Evolutionary conservation across 2,888 invertebrate species (phyloP), one percentile per base, ranked within the genome.

Genomic region (Ophion obscuratus): DNA sequence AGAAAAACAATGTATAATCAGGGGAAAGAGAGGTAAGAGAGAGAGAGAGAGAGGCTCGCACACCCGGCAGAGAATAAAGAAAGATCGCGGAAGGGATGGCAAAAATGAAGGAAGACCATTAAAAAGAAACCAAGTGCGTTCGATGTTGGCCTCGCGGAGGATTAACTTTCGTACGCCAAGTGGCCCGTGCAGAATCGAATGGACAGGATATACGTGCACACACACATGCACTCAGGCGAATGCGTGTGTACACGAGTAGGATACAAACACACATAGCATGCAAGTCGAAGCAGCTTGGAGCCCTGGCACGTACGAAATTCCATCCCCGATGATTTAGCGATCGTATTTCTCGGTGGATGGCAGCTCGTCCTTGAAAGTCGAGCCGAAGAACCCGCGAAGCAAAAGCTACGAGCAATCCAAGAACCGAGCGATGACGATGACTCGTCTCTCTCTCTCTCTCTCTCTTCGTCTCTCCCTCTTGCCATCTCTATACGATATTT

Each of bases 321-420:
- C 87, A 88, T 88, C 88, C 85, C 84, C 84, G 89, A 87, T 87
- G 88, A 87, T 88, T 90, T 87, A 89, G 89, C 89, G 90, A 88
- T 87, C 88, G 88, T 89, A 89, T 90, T 90, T 90, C 89, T 90
- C 88, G 82, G 84, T 71, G 79, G 68, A 79, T 79, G 82, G 82
- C 75, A 85, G 80, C 62, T 53, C 88, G 92, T 87, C 91, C 92
- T 92, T 92, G 92, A 90, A 88, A 89, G 81, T 83, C 84, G 89
- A 89, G 89, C 87, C 87, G 88, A 78, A 71, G 78, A 85, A 82
- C 24, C 47, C 84, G 62, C 81, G 71, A 53, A 36, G 75, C 75
- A 53, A 80, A 66, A 76, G 68, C 68, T 68, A 61, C 81, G 17
- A 81, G 74, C 81, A 47, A 80, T 47, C 36, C 20, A 74, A 62